Evolutionary conservation across 2,888 invertebrate genomes (phyloP).

Genomic region (Candidula unifasciata): DNA sequence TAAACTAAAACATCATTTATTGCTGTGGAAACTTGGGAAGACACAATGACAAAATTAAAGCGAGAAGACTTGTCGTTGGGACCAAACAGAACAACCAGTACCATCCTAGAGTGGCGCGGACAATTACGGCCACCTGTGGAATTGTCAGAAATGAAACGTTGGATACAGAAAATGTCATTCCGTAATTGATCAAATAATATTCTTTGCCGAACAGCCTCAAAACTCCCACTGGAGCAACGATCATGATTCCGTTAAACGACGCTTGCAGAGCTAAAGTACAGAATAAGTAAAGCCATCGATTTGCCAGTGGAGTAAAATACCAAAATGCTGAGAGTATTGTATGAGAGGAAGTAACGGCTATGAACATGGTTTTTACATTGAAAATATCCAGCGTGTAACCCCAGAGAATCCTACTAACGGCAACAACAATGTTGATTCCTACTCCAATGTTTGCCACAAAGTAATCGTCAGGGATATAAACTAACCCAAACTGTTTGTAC

Average conservation of each 20-base stretch:
- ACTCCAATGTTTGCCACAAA: constrained; percentile 29
- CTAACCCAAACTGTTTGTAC: constrained; percentile 39
- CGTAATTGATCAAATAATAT: constrained; percentile 23
- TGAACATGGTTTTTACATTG: neutral
- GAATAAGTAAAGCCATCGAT: constrained; percentile 27
- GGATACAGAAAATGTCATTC: neutral
- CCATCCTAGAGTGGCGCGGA: neutral
- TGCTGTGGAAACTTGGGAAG: neutral
- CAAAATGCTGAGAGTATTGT: neutral
- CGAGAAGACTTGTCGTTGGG: neutral
- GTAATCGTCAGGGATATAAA: constrained; percentile 27
- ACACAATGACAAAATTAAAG: neutral
- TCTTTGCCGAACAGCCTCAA: neutral
- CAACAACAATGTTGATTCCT: neutral
- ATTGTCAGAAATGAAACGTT: neutral
- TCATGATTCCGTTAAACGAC: neutral
- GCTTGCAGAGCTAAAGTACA: neutral
- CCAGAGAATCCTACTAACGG: neutral
- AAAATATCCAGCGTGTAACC: neutral
- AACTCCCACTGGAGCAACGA: neutral
- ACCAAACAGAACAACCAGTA: constrained; percentile 19
- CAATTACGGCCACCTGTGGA: neutral
- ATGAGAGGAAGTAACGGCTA: neutral
- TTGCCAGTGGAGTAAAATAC: constrained; percentile 14
- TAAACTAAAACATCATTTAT: neutral